Percentiles rank a stretch among this genome's conserved stretches.
These are phyloP conservation scores for Notechis scutatus DNA, from an alignment of 2,113 vertebrate species.

Conservation along the genomic window DNA sequence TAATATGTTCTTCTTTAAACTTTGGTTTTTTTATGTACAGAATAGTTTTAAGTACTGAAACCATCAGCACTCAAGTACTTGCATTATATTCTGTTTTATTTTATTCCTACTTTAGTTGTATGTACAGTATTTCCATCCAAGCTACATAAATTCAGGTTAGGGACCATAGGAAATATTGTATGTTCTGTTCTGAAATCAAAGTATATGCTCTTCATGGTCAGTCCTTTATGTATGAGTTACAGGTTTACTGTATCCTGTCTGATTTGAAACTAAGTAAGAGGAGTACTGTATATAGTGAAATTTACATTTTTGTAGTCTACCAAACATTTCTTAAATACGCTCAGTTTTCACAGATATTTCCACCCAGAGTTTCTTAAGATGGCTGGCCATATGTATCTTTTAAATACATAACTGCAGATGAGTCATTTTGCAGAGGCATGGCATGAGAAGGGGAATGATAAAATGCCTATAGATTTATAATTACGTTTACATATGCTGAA, in stretches of 20 bases:
- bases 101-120: background rate
- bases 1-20: background rate
- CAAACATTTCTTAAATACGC: background rate
- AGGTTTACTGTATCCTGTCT: background rate
- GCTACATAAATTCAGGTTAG: background rate
- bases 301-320: background rate
- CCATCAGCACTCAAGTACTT: background rate
- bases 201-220: background rate
- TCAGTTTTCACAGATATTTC: background rate
- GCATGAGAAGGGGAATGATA: background rate
- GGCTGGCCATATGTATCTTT: background rate
- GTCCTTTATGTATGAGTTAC: background rate
- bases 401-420: background rate
- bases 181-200: background rate
- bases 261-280: background rate
- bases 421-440: slow-evolving; percentile 1
- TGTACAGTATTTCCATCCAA: background rate
- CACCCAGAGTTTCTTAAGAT: background rate
- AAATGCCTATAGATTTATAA: background rate
- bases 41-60: background rate
- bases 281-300: background rate
- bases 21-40: background rate
- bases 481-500: background rate
- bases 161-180: background rate
- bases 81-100: background rate